Conservation (phyloP, 2,797 vertebrate genomes). For the Sebastolobus alascanus region DNA sequence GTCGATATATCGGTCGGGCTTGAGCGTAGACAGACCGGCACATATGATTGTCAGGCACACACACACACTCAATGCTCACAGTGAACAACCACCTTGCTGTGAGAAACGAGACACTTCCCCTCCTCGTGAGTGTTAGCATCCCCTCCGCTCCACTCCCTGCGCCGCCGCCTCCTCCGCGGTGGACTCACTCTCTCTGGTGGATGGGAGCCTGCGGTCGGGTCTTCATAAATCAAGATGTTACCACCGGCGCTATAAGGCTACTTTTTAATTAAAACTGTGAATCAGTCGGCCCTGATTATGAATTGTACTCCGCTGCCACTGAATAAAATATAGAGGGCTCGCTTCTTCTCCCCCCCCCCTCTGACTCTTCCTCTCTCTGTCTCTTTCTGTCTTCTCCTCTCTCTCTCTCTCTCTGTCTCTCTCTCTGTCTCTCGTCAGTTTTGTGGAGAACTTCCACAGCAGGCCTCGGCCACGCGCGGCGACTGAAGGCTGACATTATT, state of each 20-base stretch:
- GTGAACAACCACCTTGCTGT: constrained; percentile 50
- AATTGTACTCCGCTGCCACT: constrained; percentile 78
- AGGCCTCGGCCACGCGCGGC: constrained; percentile 21
- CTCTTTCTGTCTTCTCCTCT: constrained; percentile 41
- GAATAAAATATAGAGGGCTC: constrained; percentile 80
- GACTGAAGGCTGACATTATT: constrained; percentile 50
- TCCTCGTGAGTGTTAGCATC: constrained; percentile 36
- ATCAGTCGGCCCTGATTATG: constrained; percentile 82
- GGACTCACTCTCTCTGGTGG: constrained; percentile 66
- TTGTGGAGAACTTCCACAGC: constrained; percentile 35
- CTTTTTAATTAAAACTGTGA: constrained; percentile 87
- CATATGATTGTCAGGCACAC: constrained; percentile 13
- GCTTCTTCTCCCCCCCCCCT: constrained; percentile 35
- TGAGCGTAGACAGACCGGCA: neutral
- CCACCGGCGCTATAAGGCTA: constrained; percentile 72
- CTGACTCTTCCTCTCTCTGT: constrained; percentile 31
- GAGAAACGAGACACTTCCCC: constrained; percentile 52
- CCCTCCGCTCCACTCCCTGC: constrained; percentile 5
- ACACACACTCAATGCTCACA: constrained; percentile 20
- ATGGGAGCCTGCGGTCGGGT: constrained; percentile 61
- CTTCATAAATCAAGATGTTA: constrained; percentile 83
- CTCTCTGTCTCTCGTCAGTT: neutral
- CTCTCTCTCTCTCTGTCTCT: neutral
- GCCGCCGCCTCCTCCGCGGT: constrained; percentile 14
- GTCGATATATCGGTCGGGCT: neutral